These are phyloP conservation scores for Philypnodon macrostomus DNA, from an alignment of 2,797 vertebrate species.

Conservation along the genomic window DNA sequence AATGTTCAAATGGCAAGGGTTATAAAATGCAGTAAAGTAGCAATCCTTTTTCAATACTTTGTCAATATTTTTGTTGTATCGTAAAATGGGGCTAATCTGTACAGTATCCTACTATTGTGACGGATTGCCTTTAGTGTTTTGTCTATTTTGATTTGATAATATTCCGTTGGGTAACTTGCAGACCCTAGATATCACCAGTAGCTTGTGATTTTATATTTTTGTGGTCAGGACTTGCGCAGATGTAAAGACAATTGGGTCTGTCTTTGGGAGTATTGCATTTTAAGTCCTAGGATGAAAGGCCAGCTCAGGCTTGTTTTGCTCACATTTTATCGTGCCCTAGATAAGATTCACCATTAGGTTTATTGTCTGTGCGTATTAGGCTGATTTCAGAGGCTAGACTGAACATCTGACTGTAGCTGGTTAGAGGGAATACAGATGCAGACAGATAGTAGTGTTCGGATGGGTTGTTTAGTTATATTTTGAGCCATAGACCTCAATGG, in stretches of 20 bases:
- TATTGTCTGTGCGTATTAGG: conserved; percentile 15
- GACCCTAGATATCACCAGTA: conserved; percentile 5
- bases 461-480: neutral
- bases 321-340: conserved; percentile 51
- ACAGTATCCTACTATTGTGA: too few species aligned
- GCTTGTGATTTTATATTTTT: too few species aligned
- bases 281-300: conserved; percentile 58
- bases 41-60: too few species aligned
- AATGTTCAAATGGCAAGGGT: too few species aligned
- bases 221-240: conserved; percentile 32
- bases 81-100: too few species aligned
- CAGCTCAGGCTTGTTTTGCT: conserved; percentile 30
- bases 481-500: too few species aligned
- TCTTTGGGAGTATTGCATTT: conserved; percentile 21
- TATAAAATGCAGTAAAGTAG: too few species aligned
- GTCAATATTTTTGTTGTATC: too few species aligned
- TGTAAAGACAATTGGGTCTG: conserved; percentile 30
- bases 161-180: neutral
- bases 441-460: neutral
- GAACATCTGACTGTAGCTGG: conserved; percentile 1
- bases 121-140: too few species aligned
- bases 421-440: neutral
- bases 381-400: conserved; percentile 15
- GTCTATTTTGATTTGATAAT: too few species aligned
- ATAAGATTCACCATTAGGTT: conserved; percentile 55